Evolutionary conservation across 92 coral and sea anemone genomes (phyloP), one percentile per base, ranked within the genome.

Genomic region (Desmophyllum pertusum): DNA sequence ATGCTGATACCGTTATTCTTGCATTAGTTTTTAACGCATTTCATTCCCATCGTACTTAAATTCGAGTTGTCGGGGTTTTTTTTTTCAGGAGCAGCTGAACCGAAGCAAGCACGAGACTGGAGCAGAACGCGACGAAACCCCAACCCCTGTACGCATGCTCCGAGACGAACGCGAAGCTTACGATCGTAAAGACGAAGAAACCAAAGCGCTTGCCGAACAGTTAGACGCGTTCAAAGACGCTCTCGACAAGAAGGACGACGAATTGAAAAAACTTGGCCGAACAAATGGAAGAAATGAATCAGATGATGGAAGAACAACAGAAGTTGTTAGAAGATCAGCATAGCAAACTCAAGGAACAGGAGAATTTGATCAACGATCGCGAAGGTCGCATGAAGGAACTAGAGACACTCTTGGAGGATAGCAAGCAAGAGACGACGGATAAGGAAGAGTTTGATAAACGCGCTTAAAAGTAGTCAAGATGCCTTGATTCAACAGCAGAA

Each of bases 231-330:
- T 94, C 70, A 92, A 88, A 69, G 90, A 89, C 70, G 94, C 90
- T 39, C 90, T 84, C 79, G 93, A 83, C 70, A 94, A 87, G 52
- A 94, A 94, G 80, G 98, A 91, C 14, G 98, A 91, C 30, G 98
- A 94, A 55, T 48, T 89, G 88, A 82, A 86, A 63, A 79, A 76
- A 51, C 85, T n/a, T 94, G 79, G 77, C 89, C 5, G 95, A 91
- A 59, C 98, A 94, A 64, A 94, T 91, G 98, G 98, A 94, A 61
- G 98, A 94, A 37, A 94, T 94, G 98, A 94, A 89, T 46, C 82
- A 77, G 37, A 94, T 94, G 98, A 92, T 94, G 88, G 98, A 94
- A 30, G 98, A 94, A 66, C 98, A 94, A 43, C 98, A 94, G 79
- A 89, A 91, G 74, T 82, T 94, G 75, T 80, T 94, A 29, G 98